Base-by-base conservation (phyloP, 1,140 invertebrate genomes). In the Leptestheria dahalacensis region DNA sequence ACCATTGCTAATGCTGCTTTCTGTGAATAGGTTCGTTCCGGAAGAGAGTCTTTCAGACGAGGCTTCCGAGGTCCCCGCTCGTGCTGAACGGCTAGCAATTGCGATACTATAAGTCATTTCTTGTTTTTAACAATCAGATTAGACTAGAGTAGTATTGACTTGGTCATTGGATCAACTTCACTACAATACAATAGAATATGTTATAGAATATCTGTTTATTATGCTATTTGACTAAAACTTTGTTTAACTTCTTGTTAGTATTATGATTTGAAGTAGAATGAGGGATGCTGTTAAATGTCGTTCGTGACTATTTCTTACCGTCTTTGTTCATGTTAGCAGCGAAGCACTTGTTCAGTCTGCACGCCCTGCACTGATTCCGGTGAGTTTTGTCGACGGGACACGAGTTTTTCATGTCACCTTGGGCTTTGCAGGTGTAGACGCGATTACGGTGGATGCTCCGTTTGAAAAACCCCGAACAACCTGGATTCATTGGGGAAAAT, bases 291-390 rank as follows among this genome's bases (percentile, higher is more conserved):
- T n/a, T n/a, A n/a, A n/a, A n/a, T n/a, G n/a, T n/a, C 3, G 1
- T 18, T 25, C 33, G 10, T 51, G 20, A 47, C 48, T n/a, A 18
- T 10, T 48, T 71, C 88, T 88, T 77, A 97, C 94, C 93, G 77
- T 97, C 93, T 80, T 95, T 96, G 72, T 97, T 97, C 94, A 98
- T 98, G 63, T 90, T 87, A 47, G 91, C 91, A 72, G 93, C 87
- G 70, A 97, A 91, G 72, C 95, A 98, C 77, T 97, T 97, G 67
- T 87, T 89, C 23, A 98, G 81, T 51, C 95, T 78, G 72, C 95
- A 98, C 64, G 93, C 92, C 57, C 94, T 78, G 73, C 95, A 98
- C 75, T 97, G 92, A 77, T 97, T 98, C 46, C 93, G 78, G 70
- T 96, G 92, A 0, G 91, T 96, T 75, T 96, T 96, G 76, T 97